Evolutionary conservation across 2,888 invertebrate species (phyloP).

Genomic region (Polyploca ridens): DNA sequence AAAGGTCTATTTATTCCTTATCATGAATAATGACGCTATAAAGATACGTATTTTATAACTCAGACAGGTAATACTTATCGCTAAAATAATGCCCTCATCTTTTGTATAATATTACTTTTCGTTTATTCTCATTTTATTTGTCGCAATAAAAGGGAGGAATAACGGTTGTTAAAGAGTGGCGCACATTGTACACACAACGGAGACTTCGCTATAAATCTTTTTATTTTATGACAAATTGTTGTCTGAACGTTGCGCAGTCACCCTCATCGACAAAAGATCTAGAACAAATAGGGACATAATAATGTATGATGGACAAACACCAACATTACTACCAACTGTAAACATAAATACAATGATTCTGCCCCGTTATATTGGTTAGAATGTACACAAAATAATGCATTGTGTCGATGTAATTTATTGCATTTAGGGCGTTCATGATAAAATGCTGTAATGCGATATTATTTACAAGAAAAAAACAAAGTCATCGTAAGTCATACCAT

Average conservation of each 20-base stretch:
- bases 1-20: constrained; percentile 37
- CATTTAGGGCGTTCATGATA: constrained; percentile 41
- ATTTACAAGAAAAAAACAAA: constrained; percentile 19
- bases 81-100: constrained; percentile 68
- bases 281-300: constrained; percentile 81
- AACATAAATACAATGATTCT: constrained; percentile 70
- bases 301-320: constrained; percentile 71
- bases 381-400: constrained; percentile 71
- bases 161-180: constrained; percentile 73
- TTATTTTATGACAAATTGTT: constrained; percentile 84
- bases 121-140: constrained; percentile 78
- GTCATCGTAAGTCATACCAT: not conserved
- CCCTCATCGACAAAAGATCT: constrained; percentile 74
- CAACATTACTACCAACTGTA: constrained; percentile 70
- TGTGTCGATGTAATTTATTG: constrained; percentile 69
- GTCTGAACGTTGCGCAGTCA: constrained; percentile 62
- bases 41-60: constrained; percentile 55
- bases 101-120: constrained; percentile 73
- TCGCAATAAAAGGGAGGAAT: constrained; percentile 78
- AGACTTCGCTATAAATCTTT: constrained; percentile 77
- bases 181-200: constrained; percentile 63
- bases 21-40: constrained; percentile 54
- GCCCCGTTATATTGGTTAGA: constrained; percentile 65
- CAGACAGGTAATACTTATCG: constrained; percentile 52
- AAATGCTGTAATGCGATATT: constrained; percentile 1